Evolutionary conservation across 1,140 invertebrate genomes (phyloP), one percentile per base, ranked within the genome.

Genomic region (Anastrepha ludens): DNA sequence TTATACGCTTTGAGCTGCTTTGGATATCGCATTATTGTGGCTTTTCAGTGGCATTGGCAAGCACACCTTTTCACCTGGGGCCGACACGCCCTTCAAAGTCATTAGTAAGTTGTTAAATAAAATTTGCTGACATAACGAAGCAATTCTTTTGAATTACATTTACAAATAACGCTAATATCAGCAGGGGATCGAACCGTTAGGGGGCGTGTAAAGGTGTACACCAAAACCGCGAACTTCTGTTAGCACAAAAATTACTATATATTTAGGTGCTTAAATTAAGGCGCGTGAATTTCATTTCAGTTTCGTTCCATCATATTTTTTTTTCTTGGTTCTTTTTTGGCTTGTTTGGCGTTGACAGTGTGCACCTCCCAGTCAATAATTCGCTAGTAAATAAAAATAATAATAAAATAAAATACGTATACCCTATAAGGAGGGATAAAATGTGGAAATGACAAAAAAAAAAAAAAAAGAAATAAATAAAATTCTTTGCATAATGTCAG

Each of bases 131-230:
- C 74, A 81, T 81, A 81, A 81, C 44, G 74, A 29, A 55, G 74
- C 47, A 58, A 81, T 50, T 81, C 74, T n/a, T 58, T 81, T 81
- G n/a, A 81, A 81, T 81, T 81, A 81, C 74, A 55, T 74, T 81
- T 81, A n/a, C 29, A 81, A 81, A 81, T 81, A 55, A 58, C 9
- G 47, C 74, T 55, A 81, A 55, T 55, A 55, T 20, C 41, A 15
- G 20, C 29, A 4, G 17, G 60, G 60, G 15, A 13, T 8, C 55
- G 13, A 58, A 20, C 20, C 9, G 29, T 6, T 47, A 7, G 13
- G 13, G 13, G 15, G 4, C 11, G 67, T 17, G 67, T 5, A 47
- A 44, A 44, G 41, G 41, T 11, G 67, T 41, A 13, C 4, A 74
- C 39, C 67, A 55, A 55, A 55, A 55, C n/a, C 47, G 8, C 47